Evolutionary conservation across 2,888 invertebrate genomes (phyloP).

Genomic region (Abrostola tripartita): DNA sequence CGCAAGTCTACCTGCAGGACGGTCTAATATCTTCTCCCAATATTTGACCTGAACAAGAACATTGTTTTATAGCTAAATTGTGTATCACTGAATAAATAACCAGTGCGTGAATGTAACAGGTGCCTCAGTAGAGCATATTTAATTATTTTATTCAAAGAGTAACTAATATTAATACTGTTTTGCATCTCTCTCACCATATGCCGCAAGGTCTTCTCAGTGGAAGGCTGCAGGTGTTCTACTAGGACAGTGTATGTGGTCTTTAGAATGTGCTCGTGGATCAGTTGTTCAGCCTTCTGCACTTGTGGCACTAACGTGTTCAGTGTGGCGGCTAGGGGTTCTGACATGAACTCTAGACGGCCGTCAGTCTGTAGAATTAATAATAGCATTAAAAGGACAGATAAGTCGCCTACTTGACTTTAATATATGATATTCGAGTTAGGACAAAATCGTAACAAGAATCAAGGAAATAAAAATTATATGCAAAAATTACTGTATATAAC

Average conservation of each 20-base stretch:
- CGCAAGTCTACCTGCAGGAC: constrained; percentile 93
- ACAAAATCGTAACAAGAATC: no score
- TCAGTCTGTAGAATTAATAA: constrained; percentile 72
- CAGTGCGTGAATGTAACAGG: no score
- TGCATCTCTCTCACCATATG: constrained; percentile 73
- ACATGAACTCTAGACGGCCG: constrained; percentile 82
- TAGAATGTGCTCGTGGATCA: constrained; percentile 82
- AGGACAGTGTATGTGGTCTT: constrained; percentile 81
- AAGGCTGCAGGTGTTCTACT: constrained; percentile 79
- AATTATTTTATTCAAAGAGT: no score
- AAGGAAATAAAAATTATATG: no score
- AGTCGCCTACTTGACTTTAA: neutral
- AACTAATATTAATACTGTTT: neutral
- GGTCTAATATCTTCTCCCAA: constrained; percentile 95
- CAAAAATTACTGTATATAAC: no score
- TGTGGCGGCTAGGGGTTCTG: constrained; percentile 78
- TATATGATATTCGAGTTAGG: no score
- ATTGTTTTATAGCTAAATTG: neutral
- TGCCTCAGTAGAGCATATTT: no score
- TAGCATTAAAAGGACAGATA: neutral
- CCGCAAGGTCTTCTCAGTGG: constrained; percentile 81
- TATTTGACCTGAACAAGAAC: constrained; percentile 91
- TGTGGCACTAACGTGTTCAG: constrained; percentile 77
- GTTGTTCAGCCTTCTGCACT: constrained; percentile 75
- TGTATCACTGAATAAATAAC: no score